Evolutionary conservation across 1,140 invertebrate species (phyloP), one percentile per base, ranked within the genome.

Genomic region (Drosophila parvula): DNA sequence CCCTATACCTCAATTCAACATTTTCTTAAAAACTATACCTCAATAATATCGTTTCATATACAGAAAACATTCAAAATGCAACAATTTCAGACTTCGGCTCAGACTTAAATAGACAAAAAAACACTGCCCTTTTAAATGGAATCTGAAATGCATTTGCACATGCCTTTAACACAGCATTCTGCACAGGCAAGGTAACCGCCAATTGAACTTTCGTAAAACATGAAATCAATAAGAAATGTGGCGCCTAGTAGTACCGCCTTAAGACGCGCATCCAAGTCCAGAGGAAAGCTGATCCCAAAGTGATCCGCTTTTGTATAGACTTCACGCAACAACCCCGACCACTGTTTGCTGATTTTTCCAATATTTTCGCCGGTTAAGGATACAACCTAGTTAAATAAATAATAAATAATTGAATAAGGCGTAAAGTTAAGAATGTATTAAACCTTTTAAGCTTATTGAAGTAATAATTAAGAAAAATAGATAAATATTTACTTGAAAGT

Each of bases 211-310:
- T 96, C 95, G 80, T 96, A 96, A 93, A 95, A 96, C 95, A 96
- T 95, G 56, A 94, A 95, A 92, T 96, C 95, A 88, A 96, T 95
- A 3, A 96, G 91, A 79, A 96, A 94, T 75, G 94, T 94, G 7
- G 96, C 96, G 36, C 95, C 96, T 2, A 97, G 90, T 63, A 97
- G 92, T 7, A 96, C 94, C 1, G 96, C 96, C 90, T 98, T 98
- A 84, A 97, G 95, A 71, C 95, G 94, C 5, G 97, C 95, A 84
- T 96, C 96, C 61, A 98, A 92, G 91, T 97, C 96, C 82, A 95
- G 93, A 1, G 96, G 96, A 91, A 97, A 97, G 5, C 93, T 93
- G 14, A 98, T 95, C 34, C 95, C 95, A 92, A 97, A 97, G 76
- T 95, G 94, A 85, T 97, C 95, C 0, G 95, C 93, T 92, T 96